Base-by-base conservation (phyloP, 1,140 invertebrate genomes). In the Heliothis subflexa region DNA sequence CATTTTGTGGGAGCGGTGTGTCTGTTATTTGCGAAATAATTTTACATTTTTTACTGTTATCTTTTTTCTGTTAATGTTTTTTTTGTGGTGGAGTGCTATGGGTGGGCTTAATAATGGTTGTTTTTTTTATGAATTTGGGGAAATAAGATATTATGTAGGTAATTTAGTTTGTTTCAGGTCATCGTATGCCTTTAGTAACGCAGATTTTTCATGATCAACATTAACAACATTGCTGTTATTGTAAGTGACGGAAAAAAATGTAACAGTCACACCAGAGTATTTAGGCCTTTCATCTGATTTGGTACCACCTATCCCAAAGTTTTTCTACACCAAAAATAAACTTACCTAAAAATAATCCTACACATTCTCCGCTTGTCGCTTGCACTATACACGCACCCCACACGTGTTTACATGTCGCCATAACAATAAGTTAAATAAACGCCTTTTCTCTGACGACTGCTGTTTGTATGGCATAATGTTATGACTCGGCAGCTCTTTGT, bases 371-470 rank as follows among this genome's bases (percentile, higher is more conserved):
- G 47, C 50, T 54, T 2, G 0, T n/a, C 66, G 64, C 64, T 13
- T 28, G 3, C 13, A 78, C 66, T 52, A 47, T 0, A 11, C 4
- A 68, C 49, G 5, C 12, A 52, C 77, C 54, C 47, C 68, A 57
- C 45, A 21, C 55, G 45, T 75, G 72, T 75, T 75, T 62, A 75
- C 55, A 75, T 70, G 72, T 62, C 47, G 64, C 66, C 21, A 72
- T 78, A 78, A 78, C 77, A 78, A 70, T 78, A 78, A 78, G 66
- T 78, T 62, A 78, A 78, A 78, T 59, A 78, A 78, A 72, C 77
- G 68, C 77, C 77, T 70, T 55, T 52, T 45, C 40, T 55, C 55
- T 62, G 72, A 75, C 72, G 72, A 61, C 57, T 62, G 72, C 68
- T 72, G 77, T 78, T 71, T 78, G 77, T 33, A 78, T 72, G 61